Conservation (phyloP, 2,888 invertebrate species). For the Macrophya annulata region DNA sequence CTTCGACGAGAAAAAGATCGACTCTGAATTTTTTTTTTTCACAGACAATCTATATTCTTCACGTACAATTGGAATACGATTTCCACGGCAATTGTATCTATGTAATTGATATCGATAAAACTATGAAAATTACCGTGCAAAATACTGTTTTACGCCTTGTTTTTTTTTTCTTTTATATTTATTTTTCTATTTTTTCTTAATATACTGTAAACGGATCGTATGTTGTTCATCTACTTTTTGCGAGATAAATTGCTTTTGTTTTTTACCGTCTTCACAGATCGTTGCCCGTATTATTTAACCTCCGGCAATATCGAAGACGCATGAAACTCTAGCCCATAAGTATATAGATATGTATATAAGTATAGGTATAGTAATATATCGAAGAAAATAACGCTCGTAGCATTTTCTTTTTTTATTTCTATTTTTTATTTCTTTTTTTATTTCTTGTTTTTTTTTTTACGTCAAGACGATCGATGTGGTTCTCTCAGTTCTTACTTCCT, state of each 20-base stretch:
- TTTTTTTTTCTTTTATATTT: background rate
- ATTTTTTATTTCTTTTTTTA: background rate
- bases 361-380: no score
- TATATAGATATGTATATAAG: background rate
- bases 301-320: conserved; percentile 1
- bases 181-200: background rate
- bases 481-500: background rate
- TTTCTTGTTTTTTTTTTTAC: background rate
- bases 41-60: no score
- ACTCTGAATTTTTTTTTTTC: no score
- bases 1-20: no score
- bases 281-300: background rate
- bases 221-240: background rate
- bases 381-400: background rate
- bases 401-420: background rate
- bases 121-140: no score
- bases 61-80: no score
- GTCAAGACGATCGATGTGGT: background rate
- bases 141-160: background rate
- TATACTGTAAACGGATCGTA: background rate
- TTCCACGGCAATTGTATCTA: no score
- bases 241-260: background rate
- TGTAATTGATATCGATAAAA: no score
- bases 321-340: background rate
- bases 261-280: background rate